Percentiles rank a stretch among this genome's conserved stretches.
These are phyloP conservation scores for Semotilus atromaculatus DNA, from an alignment of 2,797 vertebrate species.

Conservation along the genomic window DNA sequence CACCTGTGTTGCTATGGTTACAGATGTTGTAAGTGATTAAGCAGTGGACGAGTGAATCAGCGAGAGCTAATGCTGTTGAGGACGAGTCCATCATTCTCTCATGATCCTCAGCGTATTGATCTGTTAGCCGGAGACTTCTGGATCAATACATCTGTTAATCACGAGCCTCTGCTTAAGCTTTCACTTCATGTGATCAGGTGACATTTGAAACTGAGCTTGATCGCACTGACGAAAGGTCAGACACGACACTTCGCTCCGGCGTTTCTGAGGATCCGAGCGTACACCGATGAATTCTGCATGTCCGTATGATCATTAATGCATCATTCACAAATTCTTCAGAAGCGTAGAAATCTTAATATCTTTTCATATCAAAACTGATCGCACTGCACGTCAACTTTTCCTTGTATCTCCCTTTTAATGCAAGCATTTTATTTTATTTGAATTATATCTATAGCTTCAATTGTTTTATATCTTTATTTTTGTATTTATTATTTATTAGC, in stretches of 20 bases:
- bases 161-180: neutral
- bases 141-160: constrained; percentile 13
- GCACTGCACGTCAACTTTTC: neutral
- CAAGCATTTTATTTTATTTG: neutral
- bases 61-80: neutral
- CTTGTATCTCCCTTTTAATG: neutral
- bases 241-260: neutral
- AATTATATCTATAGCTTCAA: neutral
- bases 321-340: neutral
- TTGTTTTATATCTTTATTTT: neutral
- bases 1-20: neutral
- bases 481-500: neutral
- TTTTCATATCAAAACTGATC: neutral
- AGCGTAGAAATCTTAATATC: neutral
- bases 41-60: neutral
- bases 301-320: neutral
- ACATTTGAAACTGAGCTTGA: neutral
- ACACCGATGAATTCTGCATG: no score
- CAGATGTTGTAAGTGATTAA: neutral
- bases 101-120: neutral
- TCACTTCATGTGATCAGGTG: neutral
- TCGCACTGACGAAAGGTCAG: neutral
- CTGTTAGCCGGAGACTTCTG: neutral
- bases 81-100: neutral
- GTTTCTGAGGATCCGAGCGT: neutral